Conservation (phyloP, 2,797 vertebrate species). For the Anas acuta region DNA sequence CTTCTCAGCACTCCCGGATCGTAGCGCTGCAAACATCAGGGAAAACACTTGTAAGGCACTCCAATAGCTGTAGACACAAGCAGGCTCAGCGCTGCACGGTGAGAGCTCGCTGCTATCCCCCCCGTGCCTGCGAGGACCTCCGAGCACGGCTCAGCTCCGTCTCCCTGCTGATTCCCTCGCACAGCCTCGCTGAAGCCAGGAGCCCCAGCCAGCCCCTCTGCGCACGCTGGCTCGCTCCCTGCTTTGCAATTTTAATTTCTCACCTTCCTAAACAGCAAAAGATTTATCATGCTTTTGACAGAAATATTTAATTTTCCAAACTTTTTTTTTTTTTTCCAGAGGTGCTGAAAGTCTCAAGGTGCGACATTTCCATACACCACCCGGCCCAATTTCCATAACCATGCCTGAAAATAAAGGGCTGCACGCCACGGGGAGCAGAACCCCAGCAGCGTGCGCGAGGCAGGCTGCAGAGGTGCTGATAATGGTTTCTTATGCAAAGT, state of each 20-base stretch:
- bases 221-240: conserved; percentile 1
- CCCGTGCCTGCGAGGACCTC: not conserved
- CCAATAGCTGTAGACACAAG: not conserved
- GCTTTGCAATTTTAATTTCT: conserved; percentile 76
- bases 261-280: conserved; percentile 70
- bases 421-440: not conserved
- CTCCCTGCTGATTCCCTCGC: conserved; percentile 12
- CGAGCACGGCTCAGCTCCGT: not conserved
- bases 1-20: not conserved
- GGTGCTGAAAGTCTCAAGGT: conserved; percentile 28
- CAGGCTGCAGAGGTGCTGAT: not conserved
- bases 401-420: not conserved
- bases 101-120: not conserved
- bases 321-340: not conserved
- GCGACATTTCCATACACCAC: conserved; percentile 11
- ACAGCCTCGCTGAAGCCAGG: not conserved
- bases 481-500: not conserved
- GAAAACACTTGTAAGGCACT: not conserved
- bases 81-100: not conserved
- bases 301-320: conserved; percentile 76
- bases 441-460: rapidly evolving
- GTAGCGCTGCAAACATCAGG: not conserved
- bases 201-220: conserved; percentile 33
- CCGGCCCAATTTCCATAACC: conserved; percentile 21
- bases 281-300: conserved; percentile 66